Base-by-base conservation (phyloP, 2,113 vertebrate species). In the Pomatorhinus ruficollis region DNA sequence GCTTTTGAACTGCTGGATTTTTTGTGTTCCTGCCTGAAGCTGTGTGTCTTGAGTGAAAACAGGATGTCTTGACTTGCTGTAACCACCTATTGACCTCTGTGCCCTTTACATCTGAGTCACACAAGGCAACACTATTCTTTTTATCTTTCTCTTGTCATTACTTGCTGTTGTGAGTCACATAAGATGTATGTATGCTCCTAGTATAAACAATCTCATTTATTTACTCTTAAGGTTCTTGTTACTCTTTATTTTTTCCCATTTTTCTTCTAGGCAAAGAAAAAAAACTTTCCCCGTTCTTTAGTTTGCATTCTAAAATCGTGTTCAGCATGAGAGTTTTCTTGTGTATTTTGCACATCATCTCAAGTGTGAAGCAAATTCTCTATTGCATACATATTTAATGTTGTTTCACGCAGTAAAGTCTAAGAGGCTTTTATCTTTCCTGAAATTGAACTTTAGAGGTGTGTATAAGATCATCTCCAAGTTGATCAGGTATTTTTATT, bases 21-120 rank as follows among this genome's bases (percentile, higher is more conserved):
- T 83, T 94, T 60, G 60, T 96, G 35, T 40, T 81, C 45, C 31
- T 83, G 68, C 91, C 88, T 79, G 42, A 81, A 96, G 94, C 76
- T 57, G 83, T 64, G 33, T 74, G 12, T 90, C 91, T 88, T 89
- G 56, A 93, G 61, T 57, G 60, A 90, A 89, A 87, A 85, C 33
- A 54, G 61, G 69, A 74, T 95, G 76, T 65, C 66, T 44, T 28
- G 79, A 93, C 97, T 96, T 93, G 81, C 92, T 92, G 78, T 80
- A 78, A 85, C 77, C 77, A 93, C 93, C 94, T 79, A 54, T 69
- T 98, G 97, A 98, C 96, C 97, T 92, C 88, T 71, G 52, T 2
- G 10, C 79, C 86, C 89, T 96, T 94, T 54, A 10, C 79, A 83
- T 89, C 90, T 57, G 82, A 95, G 57, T 74, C 20, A 10, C 57